These are phyloP conservation scores for Clarias laeviceps DNA, from an alignment of 2,797 vertebrate genomes.

Conservation along the genomic window DNA sequence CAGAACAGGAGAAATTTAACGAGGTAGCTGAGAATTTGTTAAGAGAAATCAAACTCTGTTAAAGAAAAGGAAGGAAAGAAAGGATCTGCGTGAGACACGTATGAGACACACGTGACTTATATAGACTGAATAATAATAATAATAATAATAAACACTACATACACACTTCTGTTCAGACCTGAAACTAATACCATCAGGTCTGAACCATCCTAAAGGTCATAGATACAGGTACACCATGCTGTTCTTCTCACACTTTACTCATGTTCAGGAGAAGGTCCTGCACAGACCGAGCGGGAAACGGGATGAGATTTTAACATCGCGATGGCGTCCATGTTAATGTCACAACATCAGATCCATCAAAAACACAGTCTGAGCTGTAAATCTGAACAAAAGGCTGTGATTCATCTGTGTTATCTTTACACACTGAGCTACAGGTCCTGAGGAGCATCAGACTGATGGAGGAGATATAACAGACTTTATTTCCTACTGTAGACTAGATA, in stretches of 20 bases:
- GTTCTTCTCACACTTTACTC: background rate
- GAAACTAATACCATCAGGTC: too few relatives aligned
- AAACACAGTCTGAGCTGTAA: background rate
- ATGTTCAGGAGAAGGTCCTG: background rate
- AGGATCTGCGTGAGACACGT: too few relatives aligned
- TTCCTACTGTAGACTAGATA: background rate
- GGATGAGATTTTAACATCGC: background rate
- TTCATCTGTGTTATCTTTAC: background rate
- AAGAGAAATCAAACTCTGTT: background rate
- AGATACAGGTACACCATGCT: too few relatives aligned
- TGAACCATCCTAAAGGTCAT: too few relatives aligned
- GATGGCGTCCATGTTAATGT: background rate
- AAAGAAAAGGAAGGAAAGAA: background rate
- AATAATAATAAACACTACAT: too few relatives aligned
- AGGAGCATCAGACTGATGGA: background rate
- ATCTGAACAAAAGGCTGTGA: background rate
- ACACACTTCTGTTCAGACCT: too few relatives aligned
- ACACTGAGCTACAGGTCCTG: background rate
- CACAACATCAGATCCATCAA: background rate
- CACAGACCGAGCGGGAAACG: background rate
- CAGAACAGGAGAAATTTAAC: background rate
- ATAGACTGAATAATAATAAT: too few relatives aligned
- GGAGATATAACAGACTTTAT: slow-evolving; percentile 2
- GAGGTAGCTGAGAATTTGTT: background rate
- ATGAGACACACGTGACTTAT: too few relatives aligned